A percentile compares a stretch with the other conserved stretches of the same genome.
phyloP scores from a whole-genome alignment of 2,797 vertebrate species.

The Danio jaintianensis region DNA sequence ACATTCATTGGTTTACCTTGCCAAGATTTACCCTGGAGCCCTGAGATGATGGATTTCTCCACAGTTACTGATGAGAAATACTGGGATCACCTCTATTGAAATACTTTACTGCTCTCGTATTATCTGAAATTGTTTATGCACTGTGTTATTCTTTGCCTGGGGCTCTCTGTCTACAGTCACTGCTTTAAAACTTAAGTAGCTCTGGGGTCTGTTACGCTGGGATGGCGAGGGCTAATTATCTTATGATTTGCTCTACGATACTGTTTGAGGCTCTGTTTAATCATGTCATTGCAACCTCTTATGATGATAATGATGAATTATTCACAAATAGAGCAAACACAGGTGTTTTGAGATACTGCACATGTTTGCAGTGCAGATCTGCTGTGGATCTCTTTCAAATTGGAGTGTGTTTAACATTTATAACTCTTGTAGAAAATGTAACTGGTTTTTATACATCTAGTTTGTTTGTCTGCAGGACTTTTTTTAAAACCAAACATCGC shows the following conservation, averaged over 20 bases:
- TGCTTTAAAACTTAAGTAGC: slow-evolving; percentile 32
- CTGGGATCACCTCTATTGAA: slow-evolving; percentile 46
- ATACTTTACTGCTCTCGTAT: slow-evolving; percentile 34
- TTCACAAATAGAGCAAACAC: slow-evolving; percentile 41
- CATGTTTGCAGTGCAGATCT: slow-evolving; percentile 27
- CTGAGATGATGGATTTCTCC: slow-evolving; percentile 32
- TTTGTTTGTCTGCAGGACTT: slow-evolving; percentile 2
- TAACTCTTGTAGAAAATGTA: not conserved
- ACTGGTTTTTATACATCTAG: slow-evolving; percentile 2
- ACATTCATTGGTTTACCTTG: slow-evolving; percentile 54
- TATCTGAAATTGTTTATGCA: slow-evolving; percentile 51
- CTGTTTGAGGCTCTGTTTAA: slow-evolving; percentile 24
- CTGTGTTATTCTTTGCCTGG: slow-evolving; percentile 11
- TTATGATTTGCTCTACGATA: slow-evolving; percentile 16
- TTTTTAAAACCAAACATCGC: no score
- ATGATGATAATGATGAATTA: slow-evolving; percentile 24
- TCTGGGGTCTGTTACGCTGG: slow-evolving; percentile 3
- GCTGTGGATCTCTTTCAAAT: not conserved
- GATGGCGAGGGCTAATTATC: slow-evolving; percentile 19
- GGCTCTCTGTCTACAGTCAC: slow-evolving; percentile 7
- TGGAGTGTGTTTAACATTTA: not conserved
- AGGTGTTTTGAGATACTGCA: slow-evolving; percentile 22
- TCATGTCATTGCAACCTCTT: slow-evolving; percentile 34
- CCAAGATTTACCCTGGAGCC: slow-evolving; percentile 40
- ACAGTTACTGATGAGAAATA: slow-evolving; percentile 22